A percentile compares a stretch with the other conserved stretches of the same genome.
Conservation (phyloP, 2,113 vertebrate genomes). For the Gymnarchus niloticus region DNA sequence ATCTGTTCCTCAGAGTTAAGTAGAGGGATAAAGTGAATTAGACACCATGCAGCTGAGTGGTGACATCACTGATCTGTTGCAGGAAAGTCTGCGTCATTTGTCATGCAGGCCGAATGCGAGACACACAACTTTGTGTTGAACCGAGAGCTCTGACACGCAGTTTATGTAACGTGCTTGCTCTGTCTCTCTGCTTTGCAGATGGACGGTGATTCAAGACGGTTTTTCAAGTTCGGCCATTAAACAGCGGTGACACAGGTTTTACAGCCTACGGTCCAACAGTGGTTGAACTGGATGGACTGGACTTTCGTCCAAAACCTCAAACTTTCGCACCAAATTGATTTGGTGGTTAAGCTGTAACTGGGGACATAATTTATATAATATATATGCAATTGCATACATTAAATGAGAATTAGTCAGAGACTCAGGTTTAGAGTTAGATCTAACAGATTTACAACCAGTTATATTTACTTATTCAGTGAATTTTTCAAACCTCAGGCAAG, state of each 20-base stretch:
- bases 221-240: background rate
- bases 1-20: background rate
- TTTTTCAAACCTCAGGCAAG: background rate
- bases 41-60: background rate
- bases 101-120: background rate
- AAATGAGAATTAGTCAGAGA: background rate
- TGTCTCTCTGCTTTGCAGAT: background rate
- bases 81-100: constrained; percentile 14
- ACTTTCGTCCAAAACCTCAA: background rate
- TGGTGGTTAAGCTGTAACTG: background rate
- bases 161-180: background rate
- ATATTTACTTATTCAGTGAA: background rate
- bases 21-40: background rate
- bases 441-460: background rate
- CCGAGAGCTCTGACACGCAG: background rate
- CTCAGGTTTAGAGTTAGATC: background rate
- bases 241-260: too few species aligned
- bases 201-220: background rate
- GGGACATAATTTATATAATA: background rate
- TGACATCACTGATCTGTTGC: background rate
- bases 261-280: background rate
- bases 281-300: background rate
- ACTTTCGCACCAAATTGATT: background rate
- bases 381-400: background rate
- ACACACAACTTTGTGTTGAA: background rate